Evolutionary conservation across 2,797 vertebrate genomes (phyloP).

Genomic region (Nannoperca australis): DNA sequence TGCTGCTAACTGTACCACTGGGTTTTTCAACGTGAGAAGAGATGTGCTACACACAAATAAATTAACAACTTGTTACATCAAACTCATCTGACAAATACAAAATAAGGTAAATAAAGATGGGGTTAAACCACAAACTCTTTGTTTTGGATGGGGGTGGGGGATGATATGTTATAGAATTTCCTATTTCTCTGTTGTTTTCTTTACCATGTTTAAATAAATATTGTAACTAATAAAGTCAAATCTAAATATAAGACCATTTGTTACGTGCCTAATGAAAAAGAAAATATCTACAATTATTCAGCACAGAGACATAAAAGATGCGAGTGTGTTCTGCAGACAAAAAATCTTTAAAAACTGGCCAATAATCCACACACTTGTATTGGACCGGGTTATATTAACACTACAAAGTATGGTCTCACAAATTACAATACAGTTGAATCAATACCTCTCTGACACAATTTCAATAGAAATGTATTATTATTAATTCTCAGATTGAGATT

Average conservation of each 20-base stretch:
- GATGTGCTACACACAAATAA: not conserved
- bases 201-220: not conserved
- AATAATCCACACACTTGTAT: not conserved
- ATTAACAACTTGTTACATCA: not conserved
- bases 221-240: not conserved
- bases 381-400: not conserved
- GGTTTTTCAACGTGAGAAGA: not conserved
- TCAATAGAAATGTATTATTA: constrained; percentile 6
- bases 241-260: too few species aligned
- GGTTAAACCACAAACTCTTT: not conserved
- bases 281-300: not conserved
- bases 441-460: constrained; percentile 21
- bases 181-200: not conserved
- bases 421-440: constrained; percentile 28
- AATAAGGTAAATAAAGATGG: not conserved
- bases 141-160: too few species aligned
- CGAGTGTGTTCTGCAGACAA: not conserved
- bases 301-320: not conserved
- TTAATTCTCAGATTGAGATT: constrained; percentile 15
- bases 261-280: not conserved
- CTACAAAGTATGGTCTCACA: constrained; percentile 15
- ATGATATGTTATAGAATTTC: not conserved
- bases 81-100: not conserved
- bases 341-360: constrained; percentile 10
- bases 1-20: not conserved